phyloP scores from a whole-genome alignment of 1,140 invertebrate species.

The Pararge aegeria region DNA sequence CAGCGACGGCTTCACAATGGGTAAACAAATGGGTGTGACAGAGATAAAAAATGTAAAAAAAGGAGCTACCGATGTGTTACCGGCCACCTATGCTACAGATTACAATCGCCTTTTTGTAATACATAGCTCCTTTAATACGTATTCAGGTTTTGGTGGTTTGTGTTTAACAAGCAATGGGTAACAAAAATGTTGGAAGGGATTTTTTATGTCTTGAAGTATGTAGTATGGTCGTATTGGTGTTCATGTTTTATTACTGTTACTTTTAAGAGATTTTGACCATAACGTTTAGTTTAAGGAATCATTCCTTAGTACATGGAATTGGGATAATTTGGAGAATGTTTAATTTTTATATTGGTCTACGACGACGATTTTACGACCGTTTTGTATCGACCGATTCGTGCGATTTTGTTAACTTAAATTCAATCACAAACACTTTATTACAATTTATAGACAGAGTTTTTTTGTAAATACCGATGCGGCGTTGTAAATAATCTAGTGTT shows the following conservation, averaged over 20 bases:
- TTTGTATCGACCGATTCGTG: too few species aligned
- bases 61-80: slow-evolving; percentile 37
- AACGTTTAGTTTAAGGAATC: too few species aligned
- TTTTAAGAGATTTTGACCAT: too few species aligned
- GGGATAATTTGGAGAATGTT: too few species aligned
- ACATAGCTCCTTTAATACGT: slow-evolving; percentile 35
- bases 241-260: not conserved
- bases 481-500: too few species aligned
- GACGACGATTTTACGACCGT: too few species aligned
- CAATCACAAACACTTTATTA: too few species aligned
- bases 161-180: slow-evolving; percentile 17
- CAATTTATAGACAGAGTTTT: too few species aligned
- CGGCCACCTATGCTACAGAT: slow-evolving; percentile 39
- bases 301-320: too few species aligned
- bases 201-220: not conserved
- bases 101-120: slow-evolving; percentile 30
- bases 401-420: too few species aligned
- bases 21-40: slow-evolving; percentile 50
- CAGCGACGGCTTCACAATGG: slow-evolving; percentile 50
- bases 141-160: not conserved
- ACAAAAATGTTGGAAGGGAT: not conserved
- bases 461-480: too few species aligned
- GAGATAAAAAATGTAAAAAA: slow-evolving; percentile 52
- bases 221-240: not conserved
- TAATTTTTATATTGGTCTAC: too few species aligned